phyloP scores from a whole-genome alignment of 2,888 invertebrate genomes.

The Meta bourneti region DNA sequence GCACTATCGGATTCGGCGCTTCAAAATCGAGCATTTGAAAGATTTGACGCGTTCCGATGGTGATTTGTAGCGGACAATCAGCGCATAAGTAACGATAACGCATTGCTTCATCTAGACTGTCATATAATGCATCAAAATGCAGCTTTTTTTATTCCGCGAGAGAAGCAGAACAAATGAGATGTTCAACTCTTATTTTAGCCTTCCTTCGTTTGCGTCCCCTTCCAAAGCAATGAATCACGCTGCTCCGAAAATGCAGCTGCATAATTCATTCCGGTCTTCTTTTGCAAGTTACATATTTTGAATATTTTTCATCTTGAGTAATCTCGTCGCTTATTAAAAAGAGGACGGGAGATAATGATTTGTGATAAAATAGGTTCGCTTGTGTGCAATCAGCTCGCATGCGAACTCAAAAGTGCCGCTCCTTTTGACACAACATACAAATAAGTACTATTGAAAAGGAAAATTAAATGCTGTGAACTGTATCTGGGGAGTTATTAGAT shows the following conservation, averaged over 20 bases:
- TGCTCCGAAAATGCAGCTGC: neutral
- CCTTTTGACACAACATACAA: too few relatives aligned
- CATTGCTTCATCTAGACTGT: constrained; percentile 51
- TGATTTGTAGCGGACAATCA: constrained; percentile 64
- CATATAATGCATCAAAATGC: constrained; percentile 48
- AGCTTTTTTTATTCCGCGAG: constrained; percentile 1
- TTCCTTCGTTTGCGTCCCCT: constrained; percentile 37
- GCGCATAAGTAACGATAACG: constrained; percentile 65
- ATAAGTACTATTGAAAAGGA: too few relatives aligned
- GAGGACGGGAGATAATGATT: constrained; percentile 4
- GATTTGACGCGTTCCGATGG: constrained; percentile 40
- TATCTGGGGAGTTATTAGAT: too few relatives aligned
- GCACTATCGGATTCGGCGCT: neutral
- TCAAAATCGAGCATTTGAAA: constrained; percentile 40
- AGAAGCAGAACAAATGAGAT: constrained; percentile 45
- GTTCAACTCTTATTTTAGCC: constrained; percentile 20
- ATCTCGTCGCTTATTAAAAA: neutral
- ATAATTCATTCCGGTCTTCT: neutral
- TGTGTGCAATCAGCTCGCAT: neutral
- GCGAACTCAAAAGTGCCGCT: too few relatives aligned
- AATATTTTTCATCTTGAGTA: neutral
- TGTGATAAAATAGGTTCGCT: constrained; percentile 12
- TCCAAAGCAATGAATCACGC: constrained; percentile 39
- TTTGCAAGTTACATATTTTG: neutral
- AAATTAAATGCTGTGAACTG: too few relatives aligned